Conservation (phyloP, 2,888 invertebrate genomes). For the Nomada goodeniana region DNA sequence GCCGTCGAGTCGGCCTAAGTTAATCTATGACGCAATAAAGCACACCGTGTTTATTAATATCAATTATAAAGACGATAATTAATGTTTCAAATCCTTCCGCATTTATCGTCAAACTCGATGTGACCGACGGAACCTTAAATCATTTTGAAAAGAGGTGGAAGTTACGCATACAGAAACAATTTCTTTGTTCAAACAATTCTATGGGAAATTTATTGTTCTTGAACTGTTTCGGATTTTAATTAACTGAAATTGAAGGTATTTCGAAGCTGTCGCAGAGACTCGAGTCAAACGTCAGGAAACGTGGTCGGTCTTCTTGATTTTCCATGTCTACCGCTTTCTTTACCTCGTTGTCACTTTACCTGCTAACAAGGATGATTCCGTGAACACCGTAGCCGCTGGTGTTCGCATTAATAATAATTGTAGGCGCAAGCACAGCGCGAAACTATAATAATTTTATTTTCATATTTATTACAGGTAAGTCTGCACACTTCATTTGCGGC, state of each 20-base stretch:
- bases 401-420: slow-evolving; percentile 1
- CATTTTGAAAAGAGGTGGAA: neutral
- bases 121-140: neutral
- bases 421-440: neutral
- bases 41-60: slow-evolving; percentile 67
- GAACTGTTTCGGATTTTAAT: no score
- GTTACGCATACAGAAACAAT: no score
- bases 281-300: neutral
- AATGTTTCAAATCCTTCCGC: slow-evolving; percentile 48
- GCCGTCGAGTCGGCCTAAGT: slow-evolving; percentile 9
- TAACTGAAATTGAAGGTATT: no score
- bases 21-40: slow-evolving; percentile 53
- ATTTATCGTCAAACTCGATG: neutral
- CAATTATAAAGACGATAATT: slow-evolving; percentile 69
- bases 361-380: slow-evolving; percentile 6
- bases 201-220: no score
- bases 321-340: neutral
- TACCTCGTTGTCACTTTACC: neutral
- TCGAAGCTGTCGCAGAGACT: no score
- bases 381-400: neutral
- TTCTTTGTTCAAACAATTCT: no score
- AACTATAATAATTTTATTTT: slow-evolving; percentile 44
- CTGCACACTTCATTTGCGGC: slow-evolving; percentile 6
- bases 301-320: neutral
- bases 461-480: slow-evolving; percentile 70